These are phyloP conservation scores for Cephalopterus ornatus DNA, from an alignment of 2,113 vertebrate species.

Conservation along the genomic window DNA sequence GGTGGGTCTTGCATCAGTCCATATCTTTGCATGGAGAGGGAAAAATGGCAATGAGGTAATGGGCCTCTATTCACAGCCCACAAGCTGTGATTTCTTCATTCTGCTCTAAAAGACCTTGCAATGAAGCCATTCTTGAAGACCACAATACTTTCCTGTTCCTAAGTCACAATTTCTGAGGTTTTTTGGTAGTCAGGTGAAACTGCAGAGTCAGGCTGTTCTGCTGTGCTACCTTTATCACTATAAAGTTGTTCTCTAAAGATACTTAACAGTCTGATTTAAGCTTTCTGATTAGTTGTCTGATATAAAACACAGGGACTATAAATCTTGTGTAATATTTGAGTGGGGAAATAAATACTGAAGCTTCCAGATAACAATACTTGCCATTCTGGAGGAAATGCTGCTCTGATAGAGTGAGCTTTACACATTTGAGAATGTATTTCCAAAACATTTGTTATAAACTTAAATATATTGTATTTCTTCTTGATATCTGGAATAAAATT, in stretches of 20 bases:
- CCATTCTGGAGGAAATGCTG: not conserved
- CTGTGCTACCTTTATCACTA: not conserved
- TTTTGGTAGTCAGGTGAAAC: not conserved
- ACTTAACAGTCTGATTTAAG: conserved; percentile 7
- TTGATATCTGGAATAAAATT: not conserved
- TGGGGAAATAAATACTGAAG: not conserved
- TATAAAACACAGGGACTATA: conserved; percentile 17
- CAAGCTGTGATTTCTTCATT: not conserved
- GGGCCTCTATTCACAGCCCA: not conserved
- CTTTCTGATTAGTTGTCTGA: conserved; percentile 14
- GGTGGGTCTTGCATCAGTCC: not conserved
- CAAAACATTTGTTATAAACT: not conserved
- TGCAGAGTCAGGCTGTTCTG: not conserved
- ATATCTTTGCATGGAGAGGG: not conserved
- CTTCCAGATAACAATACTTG: not conserved
- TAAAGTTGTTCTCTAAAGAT: not conserved
- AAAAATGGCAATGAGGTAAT: not conserved
- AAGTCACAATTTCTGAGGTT: not conserved
- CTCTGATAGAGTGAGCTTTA: not conserved
- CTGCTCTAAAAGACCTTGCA: not conserved
- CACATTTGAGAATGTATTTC: not conserved
- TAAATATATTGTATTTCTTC: not conserved
- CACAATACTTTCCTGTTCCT: not conserved
- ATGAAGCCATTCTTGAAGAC: not conserved
- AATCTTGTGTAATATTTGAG: conserved; percentile 36